These are phyloP conservation scores for Cosmopolites sordidus DNA, from an alignment of 2,888 invertebrate genomes.

Conservation along the genomic window DNA sequence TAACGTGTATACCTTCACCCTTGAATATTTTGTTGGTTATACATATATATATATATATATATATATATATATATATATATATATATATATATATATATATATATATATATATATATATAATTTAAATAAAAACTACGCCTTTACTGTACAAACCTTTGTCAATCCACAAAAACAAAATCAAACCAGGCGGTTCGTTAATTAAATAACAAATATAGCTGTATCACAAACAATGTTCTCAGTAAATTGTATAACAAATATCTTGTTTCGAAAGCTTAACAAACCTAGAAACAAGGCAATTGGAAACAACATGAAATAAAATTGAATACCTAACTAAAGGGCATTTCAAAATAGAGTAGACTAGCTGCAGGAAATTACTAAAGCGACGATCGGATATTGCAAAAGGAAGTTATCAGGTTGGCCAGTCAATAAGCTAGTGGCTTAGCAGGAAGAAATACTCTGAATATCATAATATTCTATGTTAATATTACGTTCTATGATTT, in stretches of 20 bases:
- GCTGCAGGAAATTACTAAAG: slow-evolving; percentile 21
- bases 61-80: too few relatives aligned
- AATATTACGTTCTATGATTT: background rate
- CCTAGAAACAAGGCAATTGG: background rate
- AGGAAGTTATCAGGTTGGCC: slow-evolving; percentile 22
- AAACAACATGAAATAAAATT: slow-evolving; percentile 1
- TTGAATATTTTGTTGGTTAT: too few relatives aligned
- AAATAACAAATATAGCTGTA: background rate
- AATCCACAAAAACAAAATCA: too few relatives aligned
- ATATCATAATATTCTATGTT: background rate
- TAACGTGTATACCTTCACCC: too few relatives aligned
- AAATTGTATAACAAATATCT: background rate
- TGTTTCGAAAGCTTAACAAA: slow-evolving; percentile 1
- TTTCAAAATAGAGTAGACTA: slow-evolving; percentile 20
- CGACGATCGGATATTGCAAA: slow-evolving; percentile 24
- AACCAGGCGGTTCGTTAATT: background rate
- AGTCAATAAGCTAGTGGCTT: slow-evolving; percentile 19
- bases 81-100: too few relatives aligned
- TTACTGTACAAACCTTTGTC: too few relatives aligned
- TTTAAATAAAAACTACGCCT: too few relatives aligned
- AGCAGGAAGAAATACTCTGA: slow-evolving; percentile 13
- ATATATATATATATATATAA: too few relatives aligned
- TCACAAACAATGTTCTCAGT: background rate
- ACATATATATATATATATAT: too few relatives aligned
- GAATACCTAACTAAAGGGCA: slow-evolving; percentile 19